These are phyloP conservation scores for Limnephilus marmoratus DNA, from an alignment of 2,888 invertebrate genomes.

Conservation along the genomic window DNA sequence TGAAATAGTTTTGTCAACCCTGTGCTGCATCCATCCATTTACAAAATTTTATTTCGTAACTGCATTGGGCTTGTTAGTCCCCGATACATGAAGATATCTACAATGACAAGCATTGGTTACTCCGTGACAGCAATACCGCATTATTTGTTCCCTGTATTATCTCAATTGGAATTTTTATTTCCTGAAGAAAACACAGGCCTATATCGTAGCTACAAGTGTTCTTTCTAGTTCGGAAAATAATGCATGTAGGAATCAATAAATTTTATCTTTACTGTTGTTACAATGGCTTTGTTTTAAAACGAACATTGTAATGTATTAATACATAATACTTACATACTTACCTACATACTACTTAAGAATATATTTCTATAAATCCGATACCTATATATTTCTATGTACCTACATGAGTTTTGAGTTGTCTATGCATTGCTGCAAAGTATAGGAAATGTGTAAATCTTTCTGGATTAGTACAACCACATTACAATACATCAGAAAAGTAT, in stretches of 20 bases:
- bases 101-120: conserved; percentile 9
- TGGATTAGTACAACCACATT: too few relatives aligned
- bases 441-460: too few relatives aligned
- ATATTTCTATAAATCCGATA: too few relatives aligned
- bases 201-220: background rate
- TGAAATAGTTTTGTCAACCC: background rate
- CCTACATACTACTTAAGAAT: too few relatives aligned
- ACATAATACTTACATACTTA: too few relatives aligned
- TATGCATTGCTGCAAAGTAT: too few relatives aligned
- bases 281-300: background rate
- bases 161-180: conserved; percentile 10
- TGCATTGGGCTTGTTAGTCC: background rate
- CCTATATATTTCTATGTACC: too few relatives aligned
- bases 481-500: too few relatives aligned
- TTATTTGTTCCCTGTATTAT: conserved; percentile 20
- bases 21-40: background rate
- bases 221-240: background rate
- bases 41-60: background rate
- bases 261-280: background rate
- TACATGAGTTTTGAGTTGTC: too few relatives aligned
- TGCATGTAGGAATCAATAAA: background rate
- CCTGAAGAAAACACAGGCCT: background rate
- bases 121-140: conserved; percentile 16
- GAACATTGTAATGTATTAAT: background rate
- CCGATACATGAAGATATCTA: conserved; percentile 14